phyloP scores from a whole-genome alignment of 2,888 invertebrate species.

The Eledone cirrhosa region DNA sequence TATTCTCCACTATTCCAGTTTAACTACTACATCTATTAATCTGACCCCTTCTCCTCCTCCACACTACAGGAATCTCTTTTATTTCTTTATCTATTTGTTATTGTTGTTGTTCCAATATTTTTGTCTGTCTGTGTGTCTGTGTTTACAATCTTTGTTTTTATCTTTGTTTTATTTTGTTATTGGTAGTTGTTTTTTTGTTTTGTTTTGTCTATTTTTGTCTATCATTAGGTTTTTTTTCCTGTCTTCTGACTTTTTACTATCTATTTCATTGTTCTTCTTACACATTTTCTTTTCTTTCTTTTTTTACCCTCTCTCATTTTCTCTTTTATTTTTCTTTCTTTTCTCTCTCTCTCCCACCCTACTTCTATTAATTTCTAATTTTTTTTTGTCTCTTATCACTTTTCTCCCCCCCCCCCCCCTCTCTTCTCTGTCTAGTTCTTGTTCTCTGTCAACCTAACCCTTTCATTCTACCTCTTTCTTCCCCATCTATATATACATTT shows the following conservation, averaged over 20 bases:
- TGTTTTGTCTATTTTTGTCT: background rate
- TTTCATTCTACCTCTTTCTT: too few relatives aligned
- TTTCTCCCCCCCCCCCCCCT: background rate
- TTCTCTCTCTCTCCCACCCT: background rate
- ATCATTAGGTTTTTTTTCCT: background rate
- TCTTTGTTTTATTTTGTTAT: background rate
- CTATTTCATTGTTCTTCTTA: background rate
- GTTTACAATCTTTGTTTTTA: background rate
- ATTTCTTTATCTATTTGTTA: background rate
- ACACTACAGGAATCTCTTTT: background rate
- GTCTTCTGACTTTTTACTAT: too few relatives aligned
- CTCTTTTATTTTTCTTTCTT: background rate
- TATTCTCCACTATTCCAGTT: background rate
- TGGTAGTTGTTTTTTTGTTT: fast-evolving
- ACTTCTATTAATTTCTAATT: background rate
- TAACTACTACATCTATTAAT: background rate
- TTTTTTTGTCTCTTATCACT: background rate
- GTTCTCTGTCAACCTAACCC: background rate
- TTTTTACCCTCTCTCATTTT: background rate
- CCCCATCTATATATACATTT: too few relatives aligned
- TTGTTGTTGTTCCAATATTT: background rate
- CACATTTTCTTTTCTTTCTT: background rate
- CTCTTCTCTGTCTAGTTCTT: background rate
- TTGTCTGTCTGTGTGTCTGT: background rate
- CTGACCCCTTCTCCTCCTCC: too few relatives aligned